A percentile compares a stretch with the other conserved stretches of the same genome.
These are phyloP conservation scores for Clostera curtula DNA, from an alignment of 2,888 invertebrate genomes.

Conservation along the genomic window DNA sequence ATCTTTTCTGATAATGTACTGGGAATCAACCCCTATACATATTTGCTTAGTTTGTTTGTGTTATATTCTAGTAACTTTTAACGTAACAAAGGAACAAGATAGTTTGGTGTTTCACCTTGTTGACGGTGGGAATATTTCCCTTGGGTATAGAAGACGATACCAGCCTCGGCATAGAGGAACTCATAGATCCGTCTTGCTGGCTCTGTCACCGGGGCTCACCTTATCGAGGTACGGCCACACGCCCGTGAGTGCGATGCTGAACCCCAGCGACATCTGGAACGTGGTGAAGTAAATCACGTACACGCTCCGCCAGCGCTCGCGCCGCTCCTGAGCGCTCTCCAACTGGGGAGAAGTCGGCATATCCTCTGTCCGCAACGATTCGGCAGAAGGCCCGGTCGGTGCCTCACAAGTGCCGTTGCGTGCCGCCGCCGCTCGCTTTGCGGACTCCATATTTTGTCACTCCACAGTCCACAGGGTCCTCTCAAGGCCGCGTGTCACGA, in stretches of 20 bases:
- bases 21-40: too few species aligned
- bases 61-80: too few species aligned
- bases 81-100: too few species aligned
- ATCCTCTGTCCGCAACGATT: conserved; percentile 3
- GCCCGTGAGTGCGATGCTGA: conserved; percentile 90
- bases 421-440: conserved; percentile 34
- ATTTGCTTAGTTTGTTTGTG: too few species aligned
- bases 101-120: too few species aligned
- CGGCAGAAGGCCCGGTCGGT: conserved; percentile 10
- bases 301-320: conserved; percentile 85
- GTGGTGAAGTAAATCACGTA: conserved; percentile 91
- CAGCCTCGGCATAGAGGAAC: too few species aligned
- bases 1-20: too few species aligned
- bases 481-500: too few species aligned
- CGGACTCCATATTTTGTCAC: conserved; percentile 39
- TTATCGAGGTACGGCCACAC: conserved; percentile 92
- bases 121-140: too few species aligned
- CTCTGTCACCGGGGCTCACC: conserved; percentile 68
- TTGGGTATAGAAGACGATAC: too few species aligned
- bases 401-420: conserved; percentile 10
- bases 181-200: too few species aligned
- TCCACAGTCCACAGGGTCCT: too few species aligned
- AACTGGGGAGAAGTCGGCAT: conserved; percentile 38
- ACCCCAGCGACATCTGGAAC: conserved; percentile 92
- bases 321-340: conserved; percentile 80